Evolutionary conservation across 2,113 vertebrate species (phyloP).

Genomic region (Podocnemis expansa): DNA sequence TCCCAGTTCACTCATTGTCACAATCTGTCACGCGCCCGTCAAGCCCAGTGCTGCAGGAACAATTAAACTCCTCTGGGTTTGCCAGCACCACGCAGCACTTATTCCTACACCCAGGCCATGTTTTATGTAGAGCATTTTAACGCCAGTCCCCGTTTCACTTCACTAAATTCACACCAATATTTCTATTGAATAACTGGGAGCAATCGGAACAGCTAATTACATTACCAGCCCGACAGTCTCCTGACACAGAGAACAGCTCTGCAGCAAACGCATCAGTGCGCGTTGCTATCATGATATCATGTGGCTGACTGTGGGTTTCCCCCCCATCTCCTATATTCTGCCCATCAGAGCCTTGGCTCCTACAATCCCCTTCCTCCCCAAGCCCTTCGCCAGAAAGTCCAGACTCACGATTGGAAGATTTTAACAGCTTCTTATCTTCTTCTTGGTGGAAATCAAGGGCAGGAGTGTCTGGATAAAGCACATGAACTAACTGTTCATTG

Average conservation of each 20-base stretch:
- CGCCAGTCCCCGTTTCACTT: not conserved
- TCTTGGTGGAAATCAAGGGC: not conserved
- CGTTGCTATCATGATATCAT: not conserved
- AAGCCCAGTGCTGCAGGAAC: not conserved
- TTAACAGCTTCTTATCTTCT: not conserved
- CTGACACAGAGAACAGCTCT: not conserved
- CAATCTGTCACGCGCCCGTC: conserved; percentile 25
- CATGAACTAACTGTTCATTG: not conserved
- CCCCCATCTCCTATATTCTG: not conserved
- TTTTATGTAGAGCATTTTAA: not conserved
- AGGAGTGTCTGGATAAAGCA: not conserved
- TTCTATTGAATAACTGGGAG: not conserved
- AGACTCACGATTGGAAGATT: not conserved
- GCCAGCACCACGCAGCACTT: not conserved
- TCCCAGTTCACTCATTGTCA: not conserved
- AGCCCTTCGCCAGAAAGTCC: not conserved
- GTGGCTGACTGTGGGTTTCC: not conserved
- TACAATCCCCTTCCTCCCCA: not conserved
- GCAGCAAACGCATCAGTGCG: not conserved
- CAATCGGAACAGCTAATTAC: not conserved
- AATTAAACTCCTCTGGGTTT: not conserved
- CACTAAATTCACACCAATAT: not conserved
- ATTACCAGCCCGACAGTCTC: not conserved
- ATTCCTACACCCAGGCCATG: not conserved
- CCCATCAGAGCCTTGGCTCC: not conserved